phyloP scores from a whole-genome alignment of 2,797 vertebrate genomes.

The Acestrorhynchus altus region DNA sequence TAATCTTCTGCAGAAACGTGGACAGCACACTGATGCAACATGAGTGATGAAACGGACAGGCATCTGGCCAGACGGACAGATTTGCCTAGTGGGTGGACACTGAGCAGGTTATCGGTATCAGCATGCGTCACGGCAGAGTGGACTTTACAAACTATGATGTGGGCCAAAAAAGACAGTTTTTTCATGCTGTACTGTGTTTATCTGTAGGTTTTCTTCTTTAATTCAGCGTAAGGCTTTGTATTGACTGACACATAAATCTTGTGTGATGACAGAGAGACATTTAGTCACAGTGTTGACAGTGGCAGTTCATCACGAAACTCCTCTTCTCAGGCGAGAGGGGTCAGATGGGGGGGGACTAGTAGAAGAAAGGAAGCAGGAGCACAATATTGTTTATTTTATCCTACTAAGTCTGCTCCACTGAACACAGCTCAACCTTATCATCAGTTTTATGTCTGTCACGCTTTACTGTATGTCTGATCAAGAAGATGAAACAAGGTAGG shows the following conservation, averaged over 20 bases:
- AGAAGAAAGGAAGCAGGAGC: not conserved
- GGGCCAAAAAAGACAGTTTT: not conserved
- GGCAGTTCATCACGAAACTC: conserved; percentile 61
- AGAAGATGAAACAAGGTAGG: not conserved
- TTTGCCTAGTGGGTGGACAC: not conserved
- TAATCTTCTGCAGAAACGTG: not conserved
- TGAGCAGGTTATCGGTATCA: not conserved
- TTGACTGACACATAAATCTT: conserved; percentile 48
- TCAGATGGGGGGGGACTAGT: conserved; percentile 18
- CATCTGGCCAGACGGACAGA: not conserved
- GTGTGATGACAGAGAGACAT: conserved; percentile 38
- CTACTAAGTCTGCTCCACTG: not conserved
- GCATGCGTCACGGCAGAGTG: not conserved
- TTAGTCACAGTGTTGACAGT: conserved; percentile 60
- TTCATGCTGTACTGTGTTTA: conserved; percentile 27
- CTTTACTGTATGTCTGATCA: not conserved
- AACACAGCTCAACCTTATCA: not conserved
- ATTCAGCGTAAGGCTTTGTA: conserved; percentile 57
- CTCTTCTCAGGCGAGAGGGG: conserved; percentile 43
- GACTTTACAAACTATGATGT: too few species aligned
- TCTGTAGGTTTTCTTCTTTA: conserved; percentile 51
- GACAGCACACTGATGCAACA: conserved; percentile 6
- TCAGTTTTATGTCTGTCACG: conserved; percentile 1
- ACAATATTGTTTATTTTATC: conserved; percentile 4
- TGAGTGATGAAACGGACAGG: not conserved